Conservation (phyloP, 2,797 vertebrate species). For the Tangara arthus region DNA sequence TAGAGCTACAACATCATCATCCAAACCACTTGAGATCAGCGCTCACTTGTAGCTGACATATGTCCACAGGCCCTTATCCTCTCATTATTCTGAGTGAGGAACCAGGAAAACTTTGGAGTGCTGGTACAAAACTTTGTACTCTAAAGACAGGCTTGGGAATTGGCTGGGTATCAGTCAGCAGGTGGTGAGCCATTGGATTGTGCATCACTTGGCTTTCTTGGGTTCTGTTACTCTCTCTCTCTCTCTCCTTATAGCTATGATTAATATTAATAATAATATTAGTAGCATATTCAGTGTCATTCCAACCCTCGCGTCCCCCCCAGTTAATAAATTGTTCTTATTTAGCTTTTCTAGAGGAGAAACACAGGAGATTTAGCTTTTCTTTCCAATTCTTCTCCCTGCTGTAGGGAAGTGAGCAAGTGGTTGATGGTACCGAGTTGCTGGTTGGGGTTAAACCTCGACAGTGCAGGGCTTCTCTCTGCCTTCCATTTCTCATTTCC, state of each 20-base stretch:
- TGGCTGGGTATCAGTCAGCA: neutral
- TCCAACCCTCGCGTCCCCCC: neutral
- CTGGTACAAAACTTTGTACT: neutral
- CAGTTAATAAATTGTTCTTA: neutral
- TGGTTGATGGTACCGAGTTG: neutral
- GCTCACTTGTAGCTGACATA: neutral
- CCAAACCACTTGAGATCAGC: neutral
- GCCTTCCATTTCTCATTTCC: neutral
- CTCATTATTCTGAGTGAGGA: neutral
- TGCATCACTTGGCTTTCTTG: neutral
- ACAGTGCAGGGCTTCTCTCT: neutral
- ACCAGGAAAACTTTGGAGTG: neutral
- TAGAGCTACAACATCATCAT: neutral
- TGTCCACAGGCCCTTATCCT: neutral
- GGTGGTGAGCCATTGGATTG: neutral
- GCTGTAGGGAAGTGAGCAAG: neutral
- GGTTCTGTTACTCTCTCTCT: neutral
- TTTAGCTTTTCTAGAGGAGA: neutral
- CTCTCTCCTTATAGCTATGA: neutral
- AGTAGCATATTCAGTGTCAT: neutral
- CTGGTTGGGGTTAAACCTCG: neutral
- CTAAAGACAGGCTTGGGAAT: neutral
- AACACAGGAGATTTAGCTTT: neutral
- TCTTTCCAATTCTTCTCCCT: neutral
- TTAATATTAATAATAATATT: neutral